Base-by-base conservation (phyloP, 1,140 invertebrate species). In the Meloidogyne floridensis region DNA sequence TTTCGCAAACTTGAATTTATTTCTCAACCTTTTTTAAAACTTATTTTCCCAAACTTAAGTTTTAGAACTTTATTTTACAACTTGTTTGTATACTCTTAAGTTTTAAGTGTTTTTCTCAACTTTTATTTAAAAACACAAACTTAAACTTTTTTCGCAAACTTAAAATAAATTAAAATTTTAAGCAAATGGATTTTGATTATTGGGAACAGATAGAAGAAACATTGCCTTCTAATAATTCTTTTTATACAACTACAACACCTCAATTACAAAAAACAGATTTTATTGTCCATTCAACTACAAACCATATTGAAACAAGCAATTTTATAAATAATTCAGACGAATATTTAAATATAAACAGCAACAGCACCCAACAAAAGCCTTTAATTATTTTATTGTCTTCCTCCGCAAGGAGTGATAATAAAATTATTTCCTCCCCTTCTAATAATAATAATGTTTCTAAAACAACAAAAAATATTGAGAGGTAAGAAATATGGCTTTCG, bases 171-270 rank as follows among this genome's bases (percentile, higher is more conserved):
- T 11, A 9, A 54, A 54, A 13, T 13, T 54, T 54, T 54, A 54
- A 18, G 51, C 9, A 15, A 42, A 77, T 77, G 75, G 75, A 77
- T 77, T 77, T 77, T 77, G 75, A 77, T 56, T 77, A 77, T 77
- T 77, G 75, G 75, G 75, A 56, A n/a, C 47, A 77, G 32, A 18
- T 65, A n/a, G 59, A 32, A 32, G 32, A 59, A 59, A 59, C 56
- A 5, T 59, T 59, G 11, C 56, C 56, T 59, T 59, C 56, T n/a
- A n/a, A 77, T 32, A 32, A 32, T 65, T 69, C 56, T 32, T 77
- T 77, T 15, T 56, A 77, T 8, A 6, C 43, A 18, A 56, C 75
- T 18, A 47, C 20, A 54, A 13, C 11, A 10, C 15, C 75, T 3
- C 8, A 10, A 76, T 53, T 13, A 15, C 72, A 13, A 74, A n/a